phyloP scores from a whole-genome alignment of 2,797 vertebrate species.

The Jordanella pulchra region DNA sequence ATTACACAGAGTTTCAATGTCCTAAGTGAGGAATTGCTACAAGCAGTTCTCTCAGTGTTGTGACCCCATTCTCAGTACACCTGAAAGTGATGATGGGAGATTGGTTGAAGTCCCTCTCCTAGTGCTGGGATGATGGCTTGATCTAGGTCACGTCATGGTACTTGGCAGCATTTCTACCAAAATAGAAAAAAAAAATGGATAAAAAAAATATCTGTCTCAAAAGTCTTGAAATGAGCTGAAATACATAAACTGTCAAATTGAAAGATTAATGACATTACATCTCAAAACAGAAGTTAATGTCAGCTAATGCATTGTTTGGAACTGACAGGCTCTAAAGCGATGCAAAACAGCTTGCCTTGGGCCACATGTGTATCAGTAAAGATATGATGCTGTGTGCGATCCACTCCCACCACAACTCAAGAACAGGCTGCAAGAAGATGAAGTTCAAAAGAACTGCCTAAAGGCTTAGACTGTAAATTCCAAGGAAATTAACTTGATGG shows the following conservation, averaged over 20 bases:
- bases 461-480: slow-evolving; percentile 36
- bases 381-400: slow-evolving; percentile 44
- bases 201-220: slow-evolving; percentile 18
- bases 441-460: slow-evolving; percentile 56
- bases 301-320: slow-evolving; percentile 38
- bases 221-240: slow-evolving; percentile 27
- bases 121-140: slow-evolving; percentile 11
- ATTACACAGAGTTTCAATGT: neutral
- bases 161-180: slow-evolving; percentile 15
- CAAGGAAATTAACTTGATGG: slow-evolving; percentile 39
- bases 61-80: slow-evolving; percentile 36
- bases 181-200: neutral
- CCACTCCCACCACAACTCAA: slow-evolving; percentile 41
- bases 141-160: slow-evolving; percentile 38
- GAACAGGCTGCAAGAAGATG: slow-evolving; percentile 47
- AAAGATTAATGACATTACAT: slow-evolving; percentile 46
- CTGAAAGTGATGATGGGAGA: slow-evolving; percentile 22
- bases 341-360: slow-evolving; percentile 50
- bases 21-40: neutral
- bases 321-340: slow-evolving; percentile 56
- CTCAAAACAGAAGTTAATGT: slow-evolving; percentile 41
- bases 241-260: slow-evolving; percentile 35
- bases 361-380: slow-evolving; percentile 64
- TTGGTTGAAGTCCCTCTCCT: slow-evolving; percentile 23
- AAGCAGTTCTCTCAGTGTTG: slow-evolving; percentile 10